Conservation (phyloP, 2,797 vertebrate genomes). For the Pteronotus mesoamericanus region DNA sequence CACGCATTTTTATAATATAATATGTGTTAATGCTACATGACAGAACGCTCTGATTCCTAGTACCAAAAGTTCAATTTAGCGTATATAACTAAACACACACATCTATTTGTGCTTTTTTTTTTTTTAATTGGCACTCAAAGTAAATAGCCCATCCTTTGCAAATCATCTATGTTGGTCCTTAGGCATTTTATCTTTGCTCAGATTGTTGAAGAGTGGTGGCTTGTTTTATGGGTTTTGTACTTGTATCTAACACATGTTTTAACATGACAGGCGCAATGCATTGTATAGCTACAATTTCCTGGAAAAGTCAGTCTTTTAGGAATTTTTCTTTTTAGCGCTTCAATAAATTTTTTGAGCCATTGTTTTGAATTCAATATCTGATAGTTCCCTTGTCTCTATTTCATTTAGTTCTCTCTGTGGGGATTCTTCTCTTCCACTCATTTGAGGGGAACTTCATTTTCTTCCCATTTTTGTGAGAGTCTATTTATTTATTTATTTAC, state of each 20-base stretch:
- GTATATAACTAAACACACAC: slow-evolving; percentile 67
- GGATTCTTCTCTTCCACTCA: too few relatives aligned
- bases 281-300: too few relatives aligned
- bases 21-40: slow-evolving; percentile 29
- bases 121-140: slow-evolving; percentile 66
- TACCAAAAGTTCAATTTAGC: slow-evolving; percentile 42
- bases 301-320: too few relatives aligned
- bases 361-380: too few relatives aligned
- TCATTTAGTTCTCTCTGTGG: too few relatives aligned
- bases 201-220: slow-evolving; percentile 77
- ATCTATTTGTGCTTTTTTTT: slow-evolving; percentile 38
- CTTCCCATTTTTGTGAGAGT: too few relatives aligned
- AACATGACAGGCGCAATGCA: too few relatives aligned
- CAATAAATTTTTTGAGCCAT: too few relatives aligned
- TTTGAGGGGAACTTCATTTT: too few relatives aligned
- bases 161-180: slow-evolving; percentile 61
- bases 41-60: slow-evolving; percentile 38
- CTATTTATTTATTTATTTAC: too few relatives aligned
- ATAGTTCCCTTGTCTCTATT: too few relatives aligned
- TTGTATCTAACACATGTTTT: background rate
- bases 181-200: slow-evolving; percentile 69
- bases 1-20: slow-evolving; percentile 58
- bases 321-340: too few relatives aligned
- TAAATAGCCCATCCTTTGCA: slow-evolving; percentile 46
- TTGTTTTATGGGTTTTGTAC: slow-evolving; percentile 67